Conservation (phyloP, 2,888 invertebrate species). For the Euzophera pinguis region DNA sequence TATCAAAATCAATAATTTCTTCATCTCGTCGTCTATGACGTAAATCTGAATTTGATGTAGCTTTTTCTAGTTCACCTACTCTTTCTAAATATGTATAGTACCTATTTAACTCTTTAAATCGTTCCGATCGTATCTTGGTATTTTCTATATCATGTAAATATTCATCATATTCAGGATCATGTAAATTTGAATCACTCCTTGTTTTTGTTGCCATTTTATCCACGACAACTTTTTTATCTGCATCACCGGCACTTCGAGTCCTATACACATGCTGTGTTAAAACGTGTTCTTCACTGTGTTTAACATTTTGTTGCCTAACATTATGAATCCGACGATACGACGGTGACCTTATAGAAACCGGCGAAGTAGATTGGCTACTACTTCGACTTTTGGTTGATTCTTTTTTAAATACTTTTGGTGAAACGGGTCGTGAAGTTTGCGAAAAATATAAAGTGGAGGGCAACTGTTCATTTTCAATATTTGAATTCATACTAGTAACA, state of each 20-base stretch:
- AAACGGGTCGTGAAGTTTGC: conserved; percentile 63
- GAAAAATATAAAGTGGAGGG: conserved; percentile 57
- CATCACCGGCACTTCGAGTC: conserved; percentile 84
- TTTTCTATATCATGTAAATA: conserved; percentile 84
- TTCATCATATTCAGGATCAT: conserved; percentile 83
- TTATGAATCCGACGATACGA: conserved; percentile 83
- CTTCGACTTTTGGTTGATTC: conserved; percentile 31
- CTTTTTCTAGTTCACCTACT: conserved; percentile 89
- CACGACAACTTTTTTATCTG: conserved; percentile 53
- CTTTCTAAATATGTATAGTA: conserved; percentile 93
- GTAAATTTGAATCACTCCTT: conserved; percentile 60
- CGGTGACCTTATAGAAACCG: conserved; percentile 82
- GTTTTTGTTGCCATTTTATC: conserved; percentile 39
- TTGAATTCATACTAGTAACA: conserved; percentile 20
- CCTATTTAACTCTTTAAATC: conserved; percentile 90
- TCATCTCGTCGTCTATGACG: conserved; percentile 86
- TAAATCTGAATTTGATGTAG: conserved; percentile 84
- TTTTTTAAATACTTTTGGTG: conserved; percentile 54
- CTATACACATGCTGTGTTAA: conserved; percentile 69
- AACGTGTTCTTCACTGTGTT: conserved; percentile 45
- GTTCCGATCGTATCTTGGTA: conserved; percentile 84
- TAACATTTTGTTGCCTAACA: conserved; percentile 59
- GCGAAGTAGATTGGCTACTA: conserved; percentile 75
- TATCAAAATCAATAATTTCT: conserved; percentile 91
- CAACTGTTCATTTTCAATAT: conserved; percentile 34